Percentiles rank a stretch among this genome's conserved stretches.
Evolutionary conservation across 2,113 vertebrate genomes (phyloP).

Genomic region (Sciurus niger): DNA sequence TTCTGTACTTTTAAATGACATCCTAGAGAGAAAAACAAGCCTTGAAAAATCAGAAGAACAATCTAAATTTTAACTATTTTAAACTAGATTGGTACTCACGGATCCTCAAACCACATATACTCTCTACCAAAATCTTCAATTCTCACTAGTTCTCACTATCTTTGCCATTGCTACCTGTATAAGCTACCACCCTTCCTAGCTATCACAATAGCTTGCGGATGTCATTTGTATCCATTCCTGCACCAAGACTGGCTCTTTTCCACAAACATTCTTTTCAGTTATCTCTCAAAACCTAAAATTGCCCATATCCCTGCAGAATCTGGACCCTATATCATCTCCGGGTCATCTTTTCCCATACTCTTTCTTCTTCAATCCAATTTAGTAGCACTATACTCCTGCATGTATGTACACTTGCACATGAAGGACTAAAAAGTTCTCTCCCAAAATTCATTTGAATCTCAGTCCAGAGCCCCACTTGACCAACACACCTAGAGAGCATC

Average conservation of each 20-base stretch:
- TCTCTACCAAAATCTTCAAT: background rate
- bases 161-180: background rate
- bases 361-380: background rate
- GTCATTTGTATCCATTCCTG: background rate
- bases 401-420: fast-evolving
- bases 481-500: background rate
- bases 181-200: background rate
- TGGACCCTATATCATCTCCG: background rate
- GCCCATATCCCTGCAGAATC: background rate
- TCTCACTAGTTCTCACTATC: background rate
- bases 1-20: background rate
- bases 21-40: background rate
- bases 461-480: background rate
- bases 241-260: background rate
- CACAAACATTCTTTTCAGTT: conserved; percentile 24
- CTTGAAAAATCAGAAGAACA: conserved; percentile 1
- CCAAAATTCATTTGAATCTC: background rate
- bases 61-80: conserved; percentile 43
- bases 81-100: background rate
- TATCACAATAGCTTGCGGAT: background rate
- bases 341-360: background rate
- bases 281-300: conserved; percentile 22
- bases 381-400: background rate
- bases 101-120: background rate
- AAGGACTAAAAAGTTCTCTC: background rate